These are phyloP conservation scores for Ruditapes philippinarum DNA, from an alignment of 1,140 invertebrate species.

Conservation along the genomic window DNA sequence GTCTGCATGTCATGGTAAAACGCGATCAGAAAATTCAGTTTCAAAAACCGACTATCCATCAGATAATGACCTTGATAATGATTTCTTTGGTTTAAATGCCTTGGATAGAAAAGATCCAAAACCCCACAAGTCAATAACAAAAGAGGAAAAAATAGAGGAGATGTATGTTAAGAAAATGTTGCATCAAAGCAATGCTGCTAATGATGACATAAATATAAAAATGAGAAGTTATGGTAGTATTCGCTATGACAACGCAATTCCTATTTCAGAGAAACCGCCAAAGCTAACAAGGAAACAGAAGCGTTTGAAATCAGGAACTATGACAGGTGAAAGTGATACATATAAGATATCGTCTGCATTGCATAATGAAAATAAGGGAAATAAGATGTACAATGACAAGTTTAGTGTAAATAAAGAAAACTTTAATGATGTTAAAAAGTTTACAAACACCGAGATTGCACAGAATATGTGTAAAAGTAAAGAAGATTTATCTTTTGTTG, in stretches of 20 bases:
- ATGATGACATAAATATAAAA: too few relatives aligned
- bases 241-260: conserved; percentile 1
- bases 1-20: neutral
- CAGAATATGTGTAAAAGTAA: too few relatives aligned
- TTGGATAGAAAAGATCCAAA: neutral
- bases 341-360: neutral
- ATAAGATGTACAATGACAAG: too few relatives aligned
- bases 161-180: too few relatives aligned
- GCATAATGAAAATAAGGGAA: neutral
- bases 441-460: too few relatives aligned
- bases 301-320: neutral
- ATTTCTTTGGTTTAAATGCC: conserved; percentile 21
- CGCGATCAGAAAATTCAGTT: neutral
- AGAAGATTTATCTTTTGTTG: neutral
- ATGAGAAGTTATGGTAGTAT: neutral
- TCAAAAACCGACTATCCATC: neutral
- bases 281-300: neutral
- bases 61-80: conserved; percentile 5
- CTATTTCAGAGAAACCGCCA: neutral
- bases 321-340: neutral
- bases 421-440: too few relatives aligned
- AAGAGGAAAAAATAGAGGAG: too few relatives aligned
- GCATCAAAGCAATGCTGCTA: too few relatives aligned
- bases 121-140: too few relatives aligned
- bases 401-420: too few relatives aligned